Evolutionary conservation across 2,797 vertebrate species (phyloP), one percentile per base, ranked within the genome.

Genomic region (Sebastes dallii): DNA sequence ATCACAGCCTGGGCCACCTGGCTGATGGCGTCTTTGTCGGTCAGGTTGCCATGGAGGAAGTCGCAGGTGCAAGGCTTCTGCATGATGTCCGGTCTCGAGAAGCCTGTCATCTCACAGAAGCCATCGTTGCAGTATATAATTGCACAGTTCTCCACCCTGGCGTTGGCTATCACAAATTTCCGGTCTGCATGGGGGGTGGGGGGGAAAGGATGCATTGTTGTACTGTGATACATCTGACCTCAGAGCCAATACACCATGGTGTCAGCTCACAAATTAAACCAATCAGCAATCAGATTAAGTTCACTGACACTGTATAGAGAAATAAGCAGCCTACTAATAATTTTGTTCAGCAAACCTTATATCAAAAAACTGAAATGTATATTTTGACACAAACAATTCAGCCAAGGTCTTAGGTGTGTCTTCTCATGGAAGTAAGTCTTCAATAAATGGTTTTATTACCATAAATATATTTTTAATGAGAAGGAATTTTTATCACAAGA

Each of bases 91-190:
- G 98, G 95, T 91, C 99, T 96, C 58, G 99, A 99, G 95, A 98
- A 99, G 71, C 99, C 99, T 0, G 98, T 99, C 98, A 99, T 98
- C 95, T 99, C 98, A 77, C 98, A 99, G 95, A 99, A 99, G 73
- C 96, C 97, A 75, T 99, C 99, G 66, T 99, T 99, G 96, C 98
- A 99, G 94, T 99, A 99, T 91, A 99, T 99, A 92, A 99, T 99
- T 8, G 98, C 98, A 95, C 98, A 99, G 85, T 99, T 99, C 95
- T 98, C 96, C 77, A 99, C 98, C 92, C 98, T 96, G 84, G 98
- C 98, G 92, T 99, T 99, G 94, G 98, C 98, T 94, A 99, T 99
- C 86, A 99, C 96, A 96, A 99, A 99, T 97, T 98, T 99, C 93
- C 98, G 97, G 95, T 99, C 99, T 99, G 96, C 77, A 62, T 60